Evolutionary conservation across 2,113 vertebrate species (phyloP).

Genomic region (Rynchops niger): DNA sequence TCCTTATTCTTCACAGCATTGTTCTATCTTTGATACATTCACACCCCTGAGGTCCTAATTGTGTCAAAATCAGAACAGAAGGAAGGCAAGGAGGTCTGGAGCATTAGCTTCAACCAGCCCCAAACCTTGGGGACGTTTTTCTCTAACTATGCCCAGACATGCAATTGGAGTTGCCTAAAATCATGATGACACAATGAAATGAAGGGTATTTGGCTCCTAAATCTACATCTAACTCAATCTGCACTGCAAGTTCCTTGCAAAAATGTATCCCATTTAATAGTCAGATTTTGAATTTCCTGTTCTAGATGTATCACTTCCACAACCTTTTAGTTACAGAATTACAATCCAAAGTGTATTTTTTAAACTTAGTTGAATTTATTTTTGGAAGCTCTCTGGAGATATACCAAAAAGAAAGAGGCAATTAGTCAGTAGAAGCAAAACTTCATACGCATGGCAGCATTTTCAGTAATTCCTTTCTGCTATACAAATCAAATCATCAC

Average conservation of each 20-base stretch:
- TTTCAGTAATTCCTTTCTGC: neutral
- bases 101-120: neutral
- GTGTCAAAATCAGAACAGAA: neutral
- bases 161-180: neutral
- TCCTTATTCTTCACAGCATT: neutral
- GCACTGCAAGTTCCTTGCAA: neutral
- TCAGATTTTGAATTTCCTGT: neutral
- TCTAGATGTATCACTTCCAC: neutral
- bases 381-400: neutral
- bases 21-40: neutral
- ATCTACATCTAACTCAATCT: neutral
- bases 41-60: neutral
- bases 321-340: neutral
- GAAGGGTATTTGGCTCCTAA: neutral
- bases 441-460: neutral
- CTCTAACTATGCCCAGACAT: neutral
- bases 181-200: neutral
- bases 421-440: neutral
- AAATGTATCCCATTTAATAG: neutral
- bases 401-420: neutral
- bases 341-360: neutral
- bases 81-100: neutral
- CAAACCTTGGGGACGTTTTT: neutral
- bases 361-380: neutral
- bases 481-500: neutral